These are phyloP conservation scores for Zaprionus bogoriensis DNA, from an alignment of 2,888 invertebrate genomes.

Conservation along the genomic window DNA sequence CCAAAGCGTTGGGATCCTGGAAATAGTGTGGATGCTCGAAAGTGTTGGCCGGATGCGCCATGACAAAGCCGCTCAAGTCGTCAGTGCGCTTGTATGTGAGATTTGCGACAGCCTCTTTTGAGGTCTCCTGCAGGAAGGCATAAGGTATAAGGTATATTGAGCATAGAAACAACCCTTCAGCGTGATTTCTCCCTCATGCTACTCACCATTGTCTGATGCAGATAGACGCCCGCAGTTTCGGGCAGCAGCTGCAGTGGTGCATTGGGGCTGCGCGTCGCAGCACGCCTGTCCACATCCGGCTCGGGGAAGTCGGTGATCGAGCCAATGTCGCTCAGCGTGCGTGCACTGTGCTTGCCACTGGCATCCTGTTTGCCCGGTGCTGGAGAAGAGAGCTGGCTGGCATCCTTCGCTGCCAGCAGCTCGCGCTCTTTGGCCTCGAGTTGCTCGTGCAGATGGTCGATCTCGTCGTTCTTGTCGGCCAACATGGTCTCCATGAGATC, in stretches of 20 bases:
- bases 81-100: constrained; percentile 79
- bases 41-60: constrained; percentile 74
- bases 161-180: neutral
- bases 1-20: constrained; percentile 67
- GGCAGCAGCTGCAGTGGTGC: constrained; percentile 73
- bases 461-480: constrained; percentile 88
- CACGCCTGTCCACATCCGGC: constrained; percentile 85
- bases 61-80: constrained; percentile 74
- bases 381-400: constrained; percentile 74
- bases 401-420: constrained; percentile 84
- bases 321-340: constrained; percentile 88
- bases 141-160: neutral
- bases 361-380: constrained; percentile 82
- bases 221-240: constrained; percentile 64
- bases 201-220: constrained; percentile 79
- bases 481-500: constrained; percentile 86
- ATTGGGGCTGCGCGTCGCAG: constrained; percentile 69
- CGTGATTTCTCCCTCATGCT: neutral
- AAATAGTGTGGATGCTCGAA: constrained; percentile 82
- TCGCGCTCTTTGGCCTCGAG: constrained; percentile 82
- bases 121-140: constrained; percentile 68
- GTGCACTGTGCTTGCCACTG: constrained; percentile 86
- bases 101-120: constrained; percentile 79
- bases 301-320: constrained; percentile 90
- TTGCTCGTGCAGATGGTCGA: constrained; percentile 85